Percentiles rank a stretch among this genome's conserved stretches.
These are phyloP conservation scores for Caenorhabditis angaria DNA, from an alignment of 2,888 invertebrate species.

Conservation along the genomic window DNA sequence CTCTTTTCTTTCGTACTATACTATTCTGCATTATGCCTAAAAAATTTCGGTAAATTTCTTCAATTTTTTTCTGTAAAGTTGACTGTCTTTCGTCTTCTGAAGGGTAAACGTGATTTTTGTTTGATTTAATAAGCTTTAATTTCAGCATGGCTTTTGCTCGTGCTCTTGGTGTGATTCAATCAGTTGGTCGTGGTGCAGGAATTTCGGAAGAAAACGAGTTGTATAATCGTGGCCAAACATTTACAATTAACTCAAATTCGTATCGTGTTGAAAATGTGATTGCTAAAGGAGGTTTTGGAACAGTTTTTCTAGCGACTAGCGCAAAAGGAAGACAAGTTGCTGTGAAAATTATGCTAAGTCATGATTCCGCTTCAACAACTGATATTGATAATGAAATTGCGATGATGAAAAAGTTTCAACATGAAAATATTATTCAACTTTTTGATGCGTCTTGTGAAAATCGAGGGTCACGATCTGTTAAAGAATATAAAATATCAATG, in stretches of 20 bases:
- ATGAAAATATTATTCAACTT: constrained; percentile 37
- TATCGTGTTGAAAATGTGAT: constrained; percentile 41
- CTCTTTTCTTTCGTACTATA: background rate
- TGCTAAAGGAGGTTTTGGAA: constrained; percentile 43
- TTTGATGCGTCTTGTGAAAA: constrained; percentile 33
- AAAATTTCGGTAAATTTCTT: no score
- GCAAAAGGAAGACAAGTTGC: constrained; percentile 31
- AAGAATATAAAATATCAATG: constrained; percentile 41
- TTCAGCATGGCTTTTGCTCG: constrained; percentile 46
- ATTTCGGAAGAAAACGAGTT: constrained; percentile 35
- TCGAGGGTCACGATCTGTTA: constrained; percentile 21
- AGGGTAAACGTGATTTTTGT: no score
- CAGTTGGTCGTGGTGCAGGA: constrained; percentile 35
- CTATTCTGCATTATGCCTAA: background rate
- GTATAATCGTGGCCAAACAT: constrained; percentile 40
- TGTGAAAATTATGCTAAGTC: constrained; percentile 36
- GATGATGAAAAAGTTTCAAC: constrained; percentile 35
- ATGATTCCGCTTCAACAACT: constrained; percentile 33
- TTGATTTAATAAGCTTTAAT: background rate
- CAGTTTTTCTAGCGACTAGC: constrained; percentile 35
- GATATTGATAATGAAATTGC: constrained; percentile 42
- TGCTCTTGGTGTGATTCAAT: constrained; percentile 46
- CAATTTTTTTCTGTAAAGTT: no score
- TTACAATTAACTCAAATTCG: constrained; percentile 32
- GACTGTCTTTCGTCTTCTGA: no score